phyloP scores from a whole-genome alignment of 1,140 invertebrate species.

The Ephestia elutella region DNA sequence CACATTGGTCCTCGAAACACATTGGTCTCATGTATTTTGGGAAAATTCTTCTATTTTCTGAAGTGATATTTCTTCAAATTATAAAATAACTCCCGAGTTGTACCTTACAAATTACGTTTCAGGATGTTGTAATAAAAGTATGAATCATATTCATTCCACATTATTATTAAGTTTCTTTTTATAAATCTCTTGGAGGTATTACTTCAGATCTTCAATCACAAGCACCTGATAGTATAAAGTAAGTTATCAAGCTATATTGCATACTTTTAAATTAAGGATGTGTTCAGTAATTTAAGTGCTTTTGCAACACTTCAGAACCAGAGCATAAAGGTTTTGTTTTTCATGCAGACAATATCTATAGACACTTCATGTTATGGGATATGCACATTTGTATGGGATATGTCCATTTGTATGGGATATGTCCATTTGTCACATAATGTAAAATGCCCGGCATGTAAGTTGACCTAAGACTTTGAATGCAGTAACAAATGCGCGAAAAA shows the following conservation, averaged over 20 bases:
- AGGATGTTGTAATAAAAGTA: slow-evolving; percentile 8
- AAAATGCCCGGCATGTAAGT: too few relatives aligned
- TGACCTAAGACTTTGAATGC: too few relatives aligned
- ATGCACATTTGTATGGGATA: too few relatives aligned
- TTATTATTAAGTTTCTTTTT: slow-evolving; percentile 20
- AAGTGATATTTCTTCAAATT: slow-evolving; percentile 24
- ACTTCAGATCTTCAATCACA: not conserved
- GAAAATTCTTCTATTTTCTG: slow-evolving; percentile 10
- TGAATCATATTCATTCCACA: slow-evolving; percentile 25
- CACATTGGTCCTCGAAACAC: slow-evolving; percentile 38
- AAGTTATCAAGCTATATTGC: slow-evolving; percentile 5
- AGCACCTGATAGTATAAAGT: slow-evolving; percentile 20
- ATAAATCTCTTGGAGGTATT: not conserved
- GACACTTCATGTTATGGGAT: too few relatives aligned
- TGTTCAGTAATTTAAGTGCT: slow-evolving; percentile 19
- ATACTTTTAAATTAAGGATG: slow-evolving; percentile 10
- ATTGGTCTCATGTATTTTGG: slow-evolving; percentile 41
- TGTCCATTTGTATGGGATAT: too few relatives aligned
- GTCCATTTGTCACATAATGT: too few relatives aligned
- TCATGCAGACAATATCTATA: not conserved
- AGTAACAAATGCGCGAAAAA: too few relatives aligned
- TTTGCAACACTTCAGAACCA: not conserved
- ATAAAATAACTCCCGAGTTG: not conserved
- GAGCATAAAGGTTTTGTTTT: not conserved
- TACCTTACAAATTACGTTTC: slow-evolving; percentile 1